These are phyloP conservation scores for Isichthys henryi DNA, from an alignment of 2,113 vertebrate genomes.

Conservation along the genomic window DNA sequence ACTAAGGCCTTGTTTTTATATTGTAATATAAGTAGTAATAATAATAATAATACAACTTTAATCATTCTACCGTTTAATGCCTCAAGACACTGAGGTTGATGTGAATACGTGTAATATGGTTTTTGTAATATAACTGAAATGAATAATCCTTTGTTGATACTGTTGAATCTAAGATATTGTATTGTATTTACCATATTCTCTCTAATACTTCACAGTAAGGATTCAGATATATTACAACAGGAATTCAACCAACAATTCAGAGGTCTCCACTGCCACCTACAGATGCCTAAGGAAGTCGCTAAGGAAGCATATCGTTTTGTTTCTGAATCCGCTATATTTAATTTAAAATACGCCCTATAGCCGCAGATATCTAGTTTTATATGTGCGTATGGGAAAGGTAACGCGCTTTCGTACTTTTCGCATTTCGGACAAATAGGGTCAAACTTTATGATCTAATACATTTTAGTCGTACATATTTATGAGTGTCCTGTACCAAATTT, in stretches of 20 bases:
- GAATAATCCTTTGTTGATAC: not conserved
- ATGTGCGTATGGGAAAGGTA: not conserved
- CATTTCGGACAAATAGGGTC: not conserved
- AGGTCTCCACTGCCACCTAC: constrained; percentile 40
- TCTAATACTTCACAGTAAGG: not conserved
- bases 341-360: not conserved
- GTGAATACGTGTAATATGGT: not conserved
- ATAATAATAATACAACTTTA: not conserved
- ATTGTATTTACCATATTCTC: not conserved
- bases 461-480: not conserved
- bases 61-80: not conserved
- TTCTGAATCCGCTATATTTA: not conserved
- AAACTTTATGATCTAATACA: not conserved
- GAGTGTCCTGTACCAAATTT: not conserved
- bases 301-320: not conserved
- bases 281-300: constrained; percentile 11
- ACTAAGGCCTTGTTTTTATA: no score
- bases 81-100: not conserved
- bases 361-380: not conserved
- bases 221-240: not conserved
- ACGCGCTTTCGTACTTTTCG: not conserved
- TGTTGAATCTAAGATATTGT: not conserved
- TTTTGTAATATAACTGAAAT: not conserved
- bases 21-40: no score
- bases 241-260: not conserved